phyloP scores from a whole-genome alignment of 2,113 vertebrate genomes.

The Arothron firmamentum region DNA sequence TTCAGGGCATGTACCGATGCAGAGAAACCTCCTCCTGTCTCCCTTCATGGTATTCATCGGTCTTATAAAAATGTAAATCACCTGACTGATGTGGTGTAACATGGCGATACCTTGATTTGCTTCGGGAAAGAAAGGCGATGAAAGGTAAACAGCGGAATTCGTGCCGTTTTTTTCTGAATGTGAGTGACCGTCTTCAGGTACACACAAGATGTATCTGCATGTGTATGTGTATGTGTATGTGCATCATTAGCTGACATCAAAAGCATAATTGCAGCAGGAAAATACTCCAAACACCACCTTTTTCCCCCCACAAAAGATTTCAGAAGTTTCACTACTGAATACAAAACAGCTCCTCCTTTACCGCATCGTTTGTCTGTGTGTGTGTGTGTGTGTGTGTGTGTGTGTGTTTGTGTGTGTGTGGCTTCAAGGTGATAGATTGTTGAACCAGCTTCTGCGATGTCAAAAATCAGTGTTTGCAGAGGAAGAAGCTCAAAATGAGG shows the following conservation, averaged over 20 bases:
- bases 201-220: too few species aligned
- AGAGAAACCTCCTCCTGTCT: constrained; percentile 20
- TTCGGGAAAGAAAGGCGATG: constrained; percentile 21
- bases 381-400: too few species aligned
- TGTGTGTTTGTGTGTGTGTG: too few species aligned
- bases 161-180: constrained; percentile 38
- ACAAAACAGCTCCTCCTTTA: not conserved
- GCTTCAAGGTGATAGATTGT: too few species aligned
- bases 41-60: constrained; percentile 38
- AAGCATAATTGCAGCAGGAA: not conserved
- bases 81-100: constrained; percentile 40
- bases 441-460: too few species aligned
- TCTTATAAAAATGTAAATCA: constrained; percentile 69
- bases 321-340: not conserved
- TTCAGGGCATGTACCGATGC: constrained; percentile 40
- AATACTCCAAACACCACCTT: too few species aligned
- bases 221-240: too few species aligned
- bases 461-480: too few species aligned
- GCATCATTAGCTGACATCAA: not conserved
- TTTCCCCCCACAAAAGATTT: not conserved
- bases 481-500: too few species aligned
- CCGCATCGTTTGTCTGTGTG: too few species aligned
- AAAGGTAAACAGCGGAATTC: constrained; percentile 19
- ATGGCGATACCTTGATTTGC: constrained; percentile 37
- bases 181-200: not conserved